A percentile compares a stretch with the other conserved stretches of the same genome.
These are phyloP conservation scores for Decapterus maruadsi DNA, from an alignment of 2,797 vertebrate genomes.

Conservation along the genomic window DNA sequence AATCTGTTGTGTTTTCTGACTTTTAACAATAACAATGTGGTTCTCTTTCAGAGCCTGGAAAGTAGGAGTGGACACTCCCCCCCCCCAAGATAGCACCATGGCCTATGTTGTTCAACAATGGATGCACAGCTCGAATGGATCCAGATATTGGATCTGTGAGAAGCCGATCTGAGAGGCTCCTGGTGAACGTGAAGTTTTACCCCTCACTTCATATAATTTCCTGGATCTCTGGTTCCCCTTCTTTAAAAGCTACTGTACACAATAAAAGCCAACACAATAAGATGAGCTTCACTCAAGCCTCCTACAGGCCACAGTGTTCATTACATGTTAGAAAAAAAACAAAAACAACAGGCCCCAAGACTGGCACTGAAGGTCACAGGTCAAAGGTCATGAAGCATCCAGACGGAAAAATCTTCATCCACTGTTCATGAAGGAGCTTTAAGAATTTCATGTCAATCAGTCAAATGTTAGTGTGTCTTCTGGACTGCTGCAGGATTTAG, in stretches of 20 bases:
- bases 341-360: too few species aligned
- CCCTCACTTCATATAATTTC: too few species aligned
- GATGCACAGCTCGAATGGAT: fast-evolving
- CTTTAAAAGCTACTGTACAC: too few species aligned
- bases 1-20: neutral
- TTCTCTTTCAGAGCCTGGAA: neutral
- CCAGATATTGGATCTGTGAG: constrained; percentile 56
- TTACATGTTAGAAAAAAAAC: neutral
- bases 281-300: too few species aligned
- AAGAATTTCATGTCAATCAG: too few species aligned
- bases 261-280: too few species aligned
- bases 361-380: neutral
- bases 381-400: neutral
- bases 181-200: neutral
- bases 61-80: too few species aligned
- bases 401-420: neutral
- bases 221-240: too few species aligned
- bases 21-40: neutral
- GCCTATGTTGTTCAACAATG: neutral
- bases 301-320: too few species aligned
- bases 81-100: fast-evolving
- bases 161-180: neutral
- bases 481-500: too few species aligned
- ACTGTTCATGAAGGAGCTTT: too few species aligned
- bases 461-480: too few species aligned